Base-by-base conservation (phyloP, 1,140 invertebrate genomes). In the Triops longicaudatus region DNA sequence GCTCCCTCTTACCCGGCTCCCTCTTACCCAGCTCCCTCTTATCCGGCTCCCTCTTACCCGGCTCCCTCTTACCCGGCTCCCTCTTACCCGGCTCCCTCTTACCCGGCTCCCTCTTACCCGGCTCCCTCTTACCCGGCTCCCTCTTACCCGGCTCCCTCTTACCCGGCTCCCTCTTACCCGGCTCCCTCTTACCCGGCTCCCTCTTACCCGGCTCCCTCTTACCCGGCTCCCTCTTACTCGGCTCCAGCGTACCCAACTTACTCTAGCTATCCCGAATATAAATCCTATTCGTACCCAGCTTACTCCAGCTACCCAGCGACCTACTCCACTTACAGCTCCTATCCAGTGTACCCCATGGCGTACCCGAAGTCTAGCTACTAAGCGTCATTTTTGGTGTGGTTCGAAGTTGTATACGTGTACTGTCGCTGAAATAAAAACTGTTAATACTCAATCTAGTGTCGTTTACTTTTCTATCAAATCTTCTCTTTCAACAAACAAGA, bases 401-500 rank as follows among this genome's bases (percentile, higher is more conserved):
- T 63, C 17, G 14, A 17, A n/a, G 50, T 63, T 63, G 22, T 63
- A 63, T 14, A 63, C n/a, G 0, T 22, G 7, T 1, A 17, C n/a
- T 63, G n/a, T 63, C 50, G 50, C 50, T 63, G 17, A 63, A 63
- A 63, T 63, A 63, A 17, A 63, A 63, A n/a, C 50, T 63, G 50
- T 63, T 63, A 44, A 11, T n/a, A 63, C 50, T 10, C 6, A n/a
- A n/a, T 22, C 50, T 22, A 44, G 3, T 44, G 43, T 22, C 22
- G 1, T 63, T 63, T 22, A 22, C 31, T 37, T 22, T 17, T 63
- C 4, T n/a, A 1, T 22, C 6, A 22, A 17, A 22, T 10, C 14
- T 63, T 63, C 17, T 63, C 50, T 22, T 63, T 6, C 3, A 63
- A n/a, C 22, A 17, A 1, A 63, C 6, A 17, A 63, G 4, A 63